Conservation (phyloP, 2,113 vertebrate genomes). For the Gymnarchus niloticus region DNA sequence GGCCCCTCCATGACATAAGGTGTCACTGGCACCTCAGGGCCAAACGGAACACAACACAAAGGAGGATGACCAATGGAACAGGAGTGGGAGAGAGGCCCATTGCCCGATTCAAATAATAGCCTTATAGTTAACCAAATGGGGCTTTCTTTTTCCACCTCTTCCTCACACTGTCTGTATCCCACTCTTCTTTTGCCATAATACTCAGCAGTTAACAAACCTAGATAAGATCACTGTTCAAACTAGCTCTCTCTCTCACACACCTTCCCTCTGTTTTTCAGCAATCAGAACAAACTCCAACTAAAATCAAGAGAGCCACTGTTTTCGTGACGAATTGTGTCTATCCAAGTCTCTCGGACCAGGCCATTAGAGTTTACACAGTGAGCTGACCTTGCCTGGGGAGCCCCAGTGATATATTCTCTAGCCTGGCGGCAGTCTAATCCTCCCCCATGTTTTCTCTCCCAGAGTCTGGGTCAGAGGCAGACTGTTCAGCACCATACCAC, state of each 20-base stretch:
- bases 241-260: neutral
- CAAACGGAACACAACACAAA: neutral
- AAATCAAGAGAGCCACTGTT: neutral
- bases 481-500: neutral
- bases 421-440: conserved; percentile 6
- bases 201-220: neutral
- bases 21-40: neutral
- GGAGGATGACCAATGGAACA: neutral
- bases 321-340: neutral
- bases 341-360: conserved; percentile 2
- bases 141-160: neutral
- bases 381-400: neutral
- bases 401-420: neutral
- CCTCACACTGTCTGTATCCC: conserved; percentile 16
- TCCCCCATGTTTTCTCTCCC: neutral
- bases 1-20: neutral
- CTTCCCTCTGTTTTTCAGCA: neutral
- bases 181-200: conserved; percentile 20
- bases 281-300: neutral
- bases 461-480: conserved; percentile 2
- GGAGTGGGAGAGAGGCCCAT: neutral
- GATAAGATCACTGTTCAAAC: neutral
- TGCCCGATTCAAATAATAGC: neutral
- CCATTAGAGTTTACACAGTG: conserved; percentile 16
- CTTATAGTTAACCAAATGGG: conserved; percentile 10